Evolutionary conservation across 1,140 invertebrate species (phyloP).

Genomic region (Papilio polytes): DNA sequence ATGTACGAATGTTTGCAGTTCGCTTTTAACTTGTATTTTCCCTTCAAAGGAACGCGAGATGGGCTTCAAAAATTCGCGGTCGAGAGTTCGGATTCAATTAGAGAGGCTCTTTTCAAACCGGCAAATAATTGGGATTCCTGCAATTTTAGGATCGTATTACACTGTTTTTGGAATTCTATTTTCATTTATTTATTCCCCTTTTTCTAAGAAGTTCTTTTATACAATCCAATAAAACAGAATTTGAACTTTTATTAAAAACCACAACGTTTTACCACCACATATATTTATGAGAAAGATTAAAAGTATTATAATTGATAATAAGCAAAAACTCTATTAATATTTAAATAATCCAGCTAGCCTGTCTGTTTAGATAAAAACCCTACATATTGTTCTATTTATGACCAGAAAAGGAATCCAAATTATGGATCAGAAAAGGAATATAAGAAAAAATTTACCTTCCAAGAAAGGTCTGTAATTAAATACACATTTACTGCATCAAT

Average conservation of each 20-base stretch:
- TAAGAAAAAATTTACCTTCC: no score
- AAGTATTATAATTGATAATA: no score
- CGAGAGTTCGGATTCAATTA: conserved; percentile 38
- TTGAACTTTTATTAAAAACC: not conserved
- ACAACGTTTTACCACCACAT: no score
- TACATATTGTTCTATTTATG: no score
- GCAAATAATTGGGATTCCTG: conserved; percentile 29
- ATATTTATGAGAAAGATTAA: no score
- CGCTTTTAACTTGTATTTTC: conserved; percentile 48
- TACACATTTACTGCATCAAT: not conserved
- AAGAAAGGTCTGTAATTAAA: no score
- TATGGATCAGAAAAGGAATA: no score
- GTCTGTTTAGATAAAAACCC: no score
- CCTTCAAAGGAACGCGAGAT: conserved; percentile 44
- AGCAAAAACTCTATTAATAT: no score
- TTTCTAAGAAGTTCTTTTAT: not conserved
- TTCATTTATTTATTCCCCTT: not conserved
- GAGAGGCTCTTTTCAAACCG: conserved; percentile 11
- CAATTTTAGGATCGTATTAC: conserved; percentile 27
- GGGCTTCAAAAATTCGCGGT: conserved; percentile 36
- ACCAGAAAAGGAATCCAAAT: no score
- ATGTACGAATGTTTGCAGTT: conserved; percentile 51
- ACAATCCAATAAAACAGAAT: not conserved
- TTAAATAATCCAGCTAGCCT: no score
- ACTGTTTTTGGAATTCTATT: conserved; percentile 16